Conservation (phyloP, 2,888 invertebrate genomes). For the Conchocele bisecta region DNA sequence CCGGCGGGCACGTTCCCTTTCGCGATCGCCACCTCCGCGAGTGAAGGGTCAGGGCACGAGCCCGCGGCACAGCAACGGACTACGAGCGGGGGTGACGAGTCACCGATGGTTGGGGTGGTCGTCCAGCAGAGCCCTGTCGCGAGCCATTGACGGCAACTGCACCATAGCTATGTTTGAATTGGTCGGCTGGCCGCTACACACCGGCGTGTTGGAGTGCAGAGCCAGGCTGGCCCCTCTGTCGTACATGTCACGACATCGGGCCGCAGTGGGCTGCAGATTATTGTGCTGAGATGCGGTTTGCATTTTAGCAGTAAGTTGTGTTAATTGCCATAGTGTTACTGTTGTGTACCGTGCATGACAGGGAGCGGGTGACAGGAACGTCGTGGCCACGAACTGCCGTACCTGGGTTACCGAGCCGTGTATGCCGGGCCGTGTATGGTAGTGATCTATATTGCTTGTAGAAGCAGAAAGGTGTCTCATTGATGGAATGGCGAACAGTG, state of each 20-base stretch:
- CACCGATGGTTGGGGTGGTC: constrained; percentile 94
- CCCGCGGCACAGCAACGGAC: constrained; percentile 61
- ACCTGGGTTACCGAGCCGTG: no score
- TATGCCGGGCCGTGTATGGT: no score
- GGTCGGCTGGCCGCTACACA: neutral
- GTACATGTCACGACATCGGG: no score
- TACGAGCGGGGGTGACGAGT: constrained; percentile 85
- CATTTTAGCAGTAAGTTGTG: no score
- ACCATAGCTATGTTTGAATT: constrained; percentile 51
- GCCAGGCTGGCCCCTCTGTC: neutral
- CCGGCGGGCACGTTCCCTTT: constrained; percentile 69
- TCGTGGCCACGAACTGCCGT: no score
- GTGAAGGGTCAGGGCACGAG: constrained; percentile 57
- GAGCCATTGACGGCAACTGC: constrained; percentile 87
- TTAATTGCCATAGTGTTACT: no score
- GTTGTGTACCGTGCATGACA: constrained; percentile 14
- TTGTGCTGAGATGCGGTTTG: no score
- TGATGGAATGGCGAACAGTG: no score
- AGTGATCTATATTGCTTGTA: no score
- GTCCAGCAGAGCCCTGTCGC: constrained; percentile 96
- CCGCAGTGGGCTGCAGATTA: no score
- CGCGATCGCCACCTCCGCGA: constrained; percentile 61
- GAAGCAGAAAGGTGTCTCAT: no score
- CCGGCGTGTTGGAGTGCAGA: constrained; percentile 1
- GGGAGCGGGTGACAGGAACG: neutral